Conservation (phyloP, 37 sponge, comb jelly and placozoan genomes). For the Geodia barretti region DNA sequence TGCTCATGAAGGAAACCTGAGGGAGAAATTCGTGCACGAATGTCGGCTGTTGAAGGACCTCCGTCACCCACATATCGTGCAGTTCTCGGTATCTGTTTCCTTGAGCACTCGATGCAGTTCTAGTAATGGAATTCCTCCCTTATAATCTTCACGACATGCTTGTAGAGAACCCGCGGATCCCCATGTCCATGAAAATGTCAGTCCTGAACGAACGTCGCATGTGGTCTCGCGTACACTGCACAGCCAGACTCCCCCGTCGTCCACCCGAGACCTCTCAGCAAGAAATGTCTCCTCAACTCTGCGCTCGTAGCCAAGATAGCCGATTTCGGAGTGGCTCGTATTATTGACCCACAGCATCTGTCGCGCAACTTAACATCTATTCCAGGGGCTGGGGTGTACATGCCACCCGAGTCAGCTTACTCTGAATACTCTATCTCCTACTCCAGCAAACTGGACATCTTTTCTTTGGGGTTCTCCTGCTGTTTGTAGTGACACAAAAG, state of each 20-base stretch:
- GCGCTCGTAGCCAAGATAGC: slow-evolving; percentile 55
- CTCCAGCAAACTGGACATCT: slow-evolving; percentile 37
- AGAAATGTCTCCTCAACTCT: slow-evolving; percentile 40
- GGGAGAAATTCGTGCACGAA: slow-evolving; percentile 17
- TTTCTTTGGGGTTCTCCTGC: slow-evolving; percentile 58
- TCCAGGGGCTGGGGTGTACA: slow-evolving; percentile 14
- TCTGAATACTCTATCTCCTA: not conserved
- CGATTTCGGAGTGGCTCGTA: slow-evolving; percentile 62
- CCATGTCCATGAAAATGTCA: slow-evolving; percentile 18
- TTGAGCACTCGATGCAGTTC: slow-evolving; percentile 2
- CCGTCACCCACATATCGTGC: slow-evolving; percentile 59
- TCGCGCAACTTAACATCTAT: slow-evolving; percentile 2
- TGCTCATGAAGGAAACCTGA: not conserved
- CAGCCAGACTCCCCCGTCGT: slow-evolving; percentile 35
- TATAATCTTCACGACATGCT: slow-evolving; percentile 14
- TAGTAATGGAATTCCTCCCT: slow-evolving; percentile 46
- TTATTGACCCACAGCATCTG: slow-evolving; percentile 13
- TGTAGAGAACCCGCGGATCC: not conserved
- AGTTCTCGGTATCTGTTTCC: slow-evolving; percentile 40
- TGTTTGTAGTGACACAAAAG: slow-evolving; percentile 30
- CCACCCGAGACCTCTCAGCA: slow-evolving; percentile 52
- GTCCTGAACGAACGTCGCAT: slow-evolving; percentile 43
- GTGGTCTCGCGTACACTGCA: slow-evolving; percentile 61
- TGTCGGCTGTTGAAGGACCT: slow-evolving; percentile 32
- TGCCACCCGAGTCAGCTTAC: slow-evolving; percentile 31